Base-by-base conservation (phyloP, 2,888 invertebrate genomes). In the Lepas anatifera region DNA sequence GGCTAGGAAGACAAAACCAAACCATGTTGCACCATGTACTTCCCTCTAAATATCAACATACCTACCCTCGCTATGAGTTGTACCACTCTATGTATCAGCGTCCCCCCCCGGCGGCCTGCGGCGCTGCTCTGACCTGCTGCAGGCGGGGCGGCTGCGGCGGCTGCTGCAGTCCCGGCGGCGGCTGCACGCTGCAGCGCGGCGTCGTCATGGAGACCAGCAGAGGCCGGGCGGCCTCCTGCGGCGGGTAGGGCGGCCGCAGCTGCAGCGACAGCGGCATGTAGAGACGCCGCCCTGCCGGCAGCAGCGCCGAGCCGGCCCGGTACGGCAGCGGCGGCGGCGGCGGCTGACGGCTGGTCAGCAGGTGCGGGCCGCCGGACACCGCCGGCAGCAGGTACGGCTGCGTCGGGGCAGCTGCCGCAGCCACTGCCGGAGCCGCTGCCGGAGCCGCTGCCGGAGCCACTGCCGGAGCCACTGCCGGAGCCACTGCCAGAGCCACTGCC, bases 151-250 rank as follows among this genome's bases (percentile, higher is more conserved):
- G 58, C 35, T 18, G 52, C 29, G 13, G 29, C 29, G n/a, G 58
- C 22, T 58, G 58, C 35, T 16, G 58, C 7, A 58, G 58, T 10
- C 58, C 58, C 7, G 58, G 58, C 58, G 58, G 58, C 58, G 35
- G 58, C 58, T 58, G 66, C 11, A 66, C 39, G 27, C 66, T 66
- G 27, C 66, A 66, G 66, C 66, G 66, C 2, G 41, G 39, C 3
- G 25, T 39, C 27, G 66, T 39, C 39, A 66, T 39, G 39, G 66
- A 66, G 39, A 66, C 66, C 66, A 66, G 66, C 66, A 66, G 58
- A 4, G 58, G 35, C 8, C 58, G 58, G 35, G 22, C 29, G 35
- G 22, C 35, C 32, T 32, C 22, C 58, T 32, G 32, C 32, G 29
- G 3, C 6, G 18, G 22, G 58, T 35, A 58, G 25, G 58, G 58